Percentiles rank a stretch among this genome's conserved stretches.
These are phyloP conservation scores for Sitta carolinensis DNA, from an alignment of 2,797 vertebrate genomes.

Conservation along the genomic window DNA sequence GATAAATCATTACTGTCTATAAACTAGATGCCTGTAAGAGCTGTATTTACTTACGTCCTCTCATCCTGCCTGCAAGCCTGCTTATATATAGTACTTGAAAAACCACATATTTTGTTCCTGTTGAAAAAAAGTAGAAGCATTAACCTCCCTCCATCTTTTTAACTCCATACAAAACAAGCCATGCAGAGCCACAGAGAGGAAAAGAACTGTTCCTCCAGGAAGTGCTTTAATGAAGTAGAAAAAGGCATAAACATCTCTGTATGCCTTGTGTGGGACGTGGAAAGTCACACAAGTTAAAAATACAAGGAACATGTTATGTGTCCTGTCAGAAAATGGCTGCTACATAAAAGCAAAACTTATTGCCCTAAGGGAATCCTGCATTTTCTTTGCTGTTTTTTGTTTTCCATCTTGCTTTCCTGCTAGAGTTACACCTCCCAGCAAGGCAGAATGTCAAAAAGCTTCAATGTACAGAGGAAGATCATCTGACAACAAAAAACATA, in stretches of 20 bases:
- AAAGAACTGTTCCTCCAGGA: background rate
- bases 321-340: slow-evolving; percentile 58
- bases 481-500: background rate
- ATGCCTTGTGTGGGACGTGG: slow-evolving; percentile 18
- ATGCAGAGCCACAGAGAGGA: background rate
- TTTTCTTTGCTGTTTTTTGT: slow-evolving; percentile 19
- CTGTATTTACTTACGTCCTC: background rate
- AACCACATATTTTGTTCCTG: background rate
- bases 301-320: slow-evolving; percentile 10
- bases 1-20: slow-evolving; percentile 35
- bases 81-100: background rate
- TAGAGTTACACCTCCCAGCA: background rate
- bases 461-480: background rate
- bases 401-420: background rate
- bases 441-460: background rate
- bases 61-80: slow-evolving; percentile 22
- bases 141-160: background rate
- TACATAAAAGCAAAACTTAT: slow-evolving; percentile 34
- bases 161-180: background rate
- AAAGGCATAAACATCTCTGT: background rate
- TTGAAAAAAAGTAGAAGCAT: background rate
- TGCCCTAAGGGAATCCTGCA: slow-evolving; percentile 25
- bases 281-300: background rate
- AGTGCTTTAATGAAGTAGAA: background rate
- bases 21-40: background rate